Evolutionary conservation across 2,113 vertebrate genomes (phyloP).

Genomic region (Raja brachyura): DNA sequence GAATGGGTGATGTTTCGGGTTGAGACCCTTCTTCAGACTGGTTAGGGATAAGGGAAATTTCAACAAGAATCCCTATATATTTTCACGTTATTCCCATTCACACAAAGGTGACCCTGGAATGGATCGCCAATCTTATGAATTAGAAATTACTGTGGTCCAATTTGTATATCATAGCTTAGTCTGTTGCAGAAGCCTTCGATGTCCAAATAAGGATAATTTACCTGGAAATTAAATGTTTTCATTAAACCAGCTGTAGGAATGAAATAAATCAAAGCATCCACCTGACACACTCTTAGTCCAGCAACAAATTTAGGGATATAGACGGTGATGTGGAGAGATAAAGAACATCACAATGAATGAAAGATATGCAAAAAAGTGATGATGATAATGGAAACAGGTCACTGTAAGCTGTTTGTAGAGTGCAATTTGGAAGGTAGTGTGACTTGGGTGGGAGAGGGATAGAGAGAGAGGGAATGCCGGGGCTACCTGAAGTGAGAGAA

Average conservation of each 20-base stretch:
- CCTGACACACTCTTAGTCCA: not conserved
- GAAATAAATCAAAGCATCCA: not conserved
- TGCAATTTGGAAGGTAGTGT: too few relatives aligned
- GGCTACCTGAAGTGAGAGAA: too few relatives aligned
- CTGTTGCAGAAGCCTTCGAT: not conserved
- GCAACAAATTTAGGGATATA: not conserved
- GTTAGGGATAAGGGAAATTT: not conserved
- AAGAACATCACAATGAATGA: too few relatives aligned
- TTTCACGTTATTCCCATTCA: slow-evolving; percentile 15
- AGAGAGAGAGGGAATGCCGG: too few relatives aligned
- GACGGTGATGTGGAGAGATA: too few relatives aligned
- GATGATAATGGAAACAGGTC: too few relatives aligned
- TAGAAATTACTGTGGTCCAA: not conserved
- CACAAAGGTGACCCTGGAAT: not conserved
- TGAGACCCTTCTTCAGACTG: too few relatives aligned
- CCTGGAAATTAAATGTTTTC: not conserved
- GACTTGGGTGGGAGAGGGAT: too few relatives aligned
- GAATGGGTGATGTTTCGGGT: too few relatives aligned
- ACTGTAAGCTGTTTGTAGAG: too few relatives aligned
- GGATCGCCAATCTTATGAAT: not conserved
- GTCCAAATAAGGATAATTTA: not conserved
- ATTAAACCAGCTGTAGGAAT: slow-evolving; percentile 12
- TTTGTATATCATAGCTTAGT: not conserved
- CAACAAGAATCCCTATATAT: not conserved
- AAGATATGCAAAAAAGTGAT: too few relatives aligned